Conservation (phyloP, 1,140 invertebrate species). For the Kradibia gibbosae region DNA sequence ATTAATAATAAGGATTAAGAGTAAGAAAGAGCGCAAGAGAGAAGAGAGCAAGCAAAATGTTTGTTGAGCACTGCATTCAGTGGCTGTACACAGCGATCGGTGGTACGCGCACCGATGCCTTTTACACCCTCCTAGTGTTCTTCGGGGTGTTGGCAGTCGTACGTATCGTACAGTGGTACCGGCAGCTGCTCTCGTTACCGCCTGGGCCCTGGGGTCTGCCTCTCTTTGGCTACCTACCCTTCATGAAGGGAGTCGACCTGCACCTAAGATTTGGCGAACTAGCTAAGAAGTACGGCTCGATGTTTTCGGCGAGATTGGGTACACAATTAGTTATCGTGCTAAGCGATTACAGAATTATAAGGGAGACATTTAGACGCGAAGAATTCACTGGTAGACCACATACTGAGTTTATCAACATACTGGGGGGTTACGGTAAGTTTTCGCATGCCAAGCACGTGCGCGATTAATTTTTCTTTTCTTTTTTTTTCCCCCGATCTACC, state of each 20-base stretch:
- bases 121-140: conserved; percentile 72
- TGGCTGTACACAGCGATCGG: conserved; percentile 52
- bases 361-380: conserved; percentile 86
- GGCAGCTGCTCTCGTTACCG: conserved; percentile 77
- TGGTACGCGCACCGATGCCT: conserved; percentile 49
- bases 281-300: conserved; percentile 82
- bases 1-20: not conserved
- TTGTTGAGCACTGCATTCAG: conserved; percentile 59
- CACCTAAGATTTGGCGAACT: conserved; percentile 85
- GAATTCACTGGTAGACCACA: conserved; percentile 90
- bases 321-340: conserved; percentile 87
- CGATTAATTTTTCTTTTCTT: too few relatives aligned
- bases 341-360: conserved; percentile 87
- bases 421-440: conserved; percentile 90
- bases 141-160: conserved; percentile 72
- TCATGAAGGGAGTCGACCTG: conserved; percentile 81
- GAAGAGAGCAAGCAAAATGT: conserved; percentile 54
- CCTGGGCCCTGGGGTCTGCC: conserved; percentile 90
- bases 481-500: too few relatives aligned
- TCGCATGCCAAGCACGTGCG: not conserved
- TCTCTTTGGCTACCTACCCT: conserved; percentile 86
- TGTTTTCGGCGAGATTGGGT: conserved; percentile 87
- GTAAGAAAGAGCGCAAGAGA: not conserved
- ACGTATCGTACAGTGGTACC: conserved; percentile 72
- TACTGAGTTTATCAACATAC: conserved; percentile 87